Conservation (phyloP, 2,113 vertebrate genomes). For the Oryzias melastigma region DNA sequence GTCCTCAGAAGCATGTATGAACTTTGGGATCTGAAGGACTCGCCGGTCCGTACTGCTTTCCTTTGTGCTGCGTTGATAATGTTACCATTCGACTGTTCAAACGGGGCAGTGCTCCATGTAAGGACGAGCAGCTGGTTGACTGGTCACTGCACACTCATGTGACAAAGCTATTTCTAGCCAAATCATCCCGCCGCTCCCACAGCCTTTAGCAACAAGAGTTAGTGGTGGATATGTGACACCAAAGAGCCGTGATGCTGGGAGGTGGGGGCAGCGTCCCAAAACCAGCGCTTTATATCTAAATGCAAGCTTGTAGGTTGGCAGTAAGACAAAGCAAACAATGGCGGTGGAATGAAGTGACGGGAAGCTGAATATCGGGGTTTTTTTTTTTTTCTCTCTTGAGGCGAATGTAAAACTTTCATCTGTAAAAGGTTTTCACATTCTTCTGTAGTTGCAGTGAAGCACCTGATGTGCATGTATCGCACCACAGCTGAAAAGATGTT, state of each 20-base stretch:
- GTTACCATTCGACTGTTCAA: slow-evolving; percentile 31
- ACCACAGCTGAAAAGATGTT: too few relatives aligned
- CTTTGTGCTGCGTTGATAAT: slow-evolving; percentile 11
- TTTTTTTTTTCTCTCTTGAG: too few relatives aligned
- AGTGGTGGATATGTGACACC: slow-evolving; percentile 69
- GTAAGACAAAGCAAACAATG: slow-evolving; percentile 17
- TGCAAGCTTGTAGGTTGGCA: slow-evolving; percentile 10
- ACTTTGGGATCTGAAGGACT: slow-evolving; percentile 7
- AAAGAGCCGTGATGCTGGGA: slow-evolving; percentile 28
- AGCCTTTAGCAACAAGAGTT: slow-evolving; percentile 62
- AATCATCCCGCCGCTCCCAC: slow-evolving; percentile 53
- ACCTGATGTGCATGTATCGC: too few relatives aligned
- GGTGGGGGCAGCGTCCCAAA: slow-evolving; percentile 33
- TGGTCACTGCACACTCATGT: slow-evolving; percentile 64
- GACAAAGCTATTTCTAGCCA: slow-evolving; percentile 74
- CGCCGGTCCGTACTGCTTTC: background rate
- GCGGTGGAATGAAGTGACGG: slow-evolving; percentile 3
- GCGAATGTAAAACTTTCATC: too few relatives aligned
- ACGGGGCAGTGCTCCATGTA: slow-evolving; percentile 59
- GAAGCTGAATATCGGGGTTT: background rate
- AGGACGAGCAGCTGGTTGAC: slow-evolving; percentile 67
- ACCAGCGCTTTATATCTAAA: slow-evolving; percentile 14
- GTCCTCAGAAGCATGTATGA: slow-evolving; percentile 5
- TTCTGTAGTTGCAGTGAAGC: too few relatives aligned
- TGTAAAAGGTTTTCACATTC: too few relatives aligned